These are phyloP conservation scores for Xylocopa sonorina DNA, from an alignment of 1,140 invertebrate species.

Conservation along the genomic window DNA sequence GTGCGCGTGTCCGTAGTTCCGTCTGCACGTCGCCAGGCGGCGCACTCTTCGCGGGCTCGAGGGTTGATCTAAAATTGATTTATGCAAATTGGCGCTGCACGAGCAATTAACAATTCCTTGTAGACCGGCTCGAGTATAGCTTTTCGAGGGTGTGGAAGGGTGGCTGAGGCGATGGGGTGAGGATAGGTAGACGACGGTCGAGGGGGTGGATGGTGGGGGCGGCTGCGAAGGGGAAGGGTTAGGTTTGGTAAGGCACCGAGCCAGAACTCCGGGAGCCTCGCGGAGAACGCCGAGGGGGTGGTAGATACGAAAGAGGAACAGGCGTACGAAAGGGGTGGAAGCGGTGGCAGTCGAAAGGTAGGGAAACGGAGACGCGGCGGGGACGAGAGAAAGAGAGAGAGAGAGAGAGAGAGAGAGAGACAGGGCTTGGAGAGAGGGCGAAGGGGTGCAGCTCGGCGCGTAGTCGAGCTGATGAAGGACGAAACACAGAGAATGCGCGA, in stretches of 20 bases:
- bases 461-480: constrained; percentile 81
- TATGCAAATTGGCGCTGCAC: constrained; percentile 81
- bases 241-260: constrained; percentile 61
- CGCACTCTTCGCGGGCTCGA: constrained; percentile 72
- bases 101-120: constrained; percentile 82
- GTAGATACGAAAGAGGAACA: constrained; percentile 9
- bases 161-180: constrained; percentile 2
- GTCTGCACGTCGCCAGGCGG: constrained; percentile 42
- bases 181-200: not conserved
- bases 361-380: constrained; percentile 8
- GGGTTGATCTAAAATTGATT: constrained; percentile 82
- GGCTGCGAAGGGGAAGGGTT: constrained; percentile 1
- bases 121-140: constrained; percentile 77
- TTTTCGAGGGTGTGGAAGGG: constrained; percentile 64
- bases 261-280: constrained; percentile 50
- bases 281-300: constrained; percentile 6
- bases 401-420: no score
- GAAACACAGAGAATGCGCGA: constrained; percentile 81
- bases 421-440: constrained; percentile 46
- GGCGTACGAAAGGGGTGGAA: not conserved
- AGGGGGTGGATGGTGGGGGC: not conserved
- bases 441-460: constrained; percentile 72
- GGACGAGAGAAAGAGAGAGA: no score
- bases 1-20: constrained; percentile 53
- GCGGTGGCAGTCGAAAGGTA: constrained; percentile 6